phyloP scores from a whole-genome alignment of 2,113 vertebrate genomes.

The Nothoprocta perdicaria region DNA sequence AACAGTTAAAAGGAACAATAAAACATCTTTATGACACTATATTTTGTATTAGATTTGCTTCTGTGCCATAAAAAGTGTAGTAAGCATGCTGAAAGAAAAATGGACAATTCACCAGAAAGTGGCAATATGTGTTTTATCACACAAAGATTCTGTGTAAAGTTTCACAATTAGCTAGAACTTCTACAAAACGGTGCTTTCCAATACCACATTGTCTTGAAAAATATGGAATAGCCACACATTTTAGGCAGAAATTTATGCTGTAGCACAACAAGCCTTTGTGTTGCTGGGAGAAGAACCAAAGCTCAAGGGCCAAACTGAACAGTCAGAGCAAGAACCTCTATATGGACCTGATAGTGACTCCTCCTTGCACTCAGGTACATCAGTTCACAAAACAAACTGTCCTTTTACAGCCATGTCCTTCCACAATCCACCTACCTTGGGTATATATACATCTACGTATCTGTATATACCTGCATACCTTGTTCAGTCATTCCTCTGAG shows the following conservation, averaged over 20 bases:
- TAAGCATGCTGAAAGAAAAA: not conserved
- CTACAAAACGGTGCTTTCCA: not conserved
- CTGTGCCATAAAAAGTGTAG: constrained; percentile 16
- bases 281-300: not conserved
- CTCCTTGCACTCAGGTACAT: not conserved
- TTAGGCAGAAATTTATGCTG: not conserved
- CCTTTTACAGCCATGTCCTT: not conserved
- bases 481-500: not conserved
- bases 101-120: not conserved
- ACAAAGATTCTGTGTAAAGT: not conserved
- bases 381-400: not conserved
- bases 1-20: constrained; percentile 45
- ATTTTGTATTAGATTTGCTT: constrained; percentile 33
- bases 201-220: not conserved
- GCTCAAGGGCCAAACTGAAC: not conserved
- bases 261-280: not conserved
- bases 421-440: not conserved
- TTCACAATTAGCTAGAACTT: constrained; percentile 8
- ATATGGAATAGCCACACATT: not conserved
- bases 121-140: not conserved
- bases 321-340: not conserved
- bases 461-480: not conserved
- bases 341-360: not conserved
- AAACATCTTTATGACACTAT: constrained; percentile 29
- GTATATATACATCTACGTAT: no score